Conservation (phyloP, 2,113 vertebrate species). For the Smithornis capensis region DNA sequence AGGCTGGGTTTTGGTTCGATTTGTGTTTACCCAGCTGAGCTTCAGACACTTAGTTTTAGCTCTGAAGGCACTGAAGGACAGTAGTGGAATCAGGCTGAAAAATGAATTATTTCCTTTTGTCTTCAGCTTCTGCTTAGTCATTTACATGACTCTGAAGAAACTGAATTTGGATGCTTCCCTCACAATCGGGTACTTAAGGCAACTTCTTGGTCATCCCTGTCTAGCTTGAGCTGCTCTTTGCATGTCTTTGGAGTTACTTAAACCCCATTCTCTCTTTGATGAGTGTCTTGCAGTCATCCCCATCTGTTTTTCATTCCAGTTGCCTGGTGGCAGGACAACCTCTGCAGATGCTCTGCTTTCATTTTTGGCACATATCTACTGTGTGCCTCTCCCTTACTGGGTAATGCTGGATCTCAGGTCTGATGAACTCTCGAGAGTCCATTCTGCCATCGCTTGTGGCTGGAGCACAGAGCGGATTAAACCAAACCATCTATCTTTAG, state of each 20-base stretch:
- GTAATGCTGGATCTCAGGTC: background rate
- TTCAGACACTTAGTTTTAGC: background rate
- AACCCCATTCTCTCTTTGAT: background rate
- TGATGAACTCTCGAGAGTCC: background rate
- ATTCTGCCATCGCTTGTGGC: background rate
- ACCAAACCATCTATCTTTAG: background rate
- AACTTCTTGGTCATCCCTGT: background rate
- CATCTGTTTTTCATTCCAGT: background rate
- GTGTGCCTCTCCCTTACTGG: background rate
- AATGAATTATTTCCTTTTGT: constrained; percentile 30
- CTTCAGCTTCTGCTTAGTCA: background rate
- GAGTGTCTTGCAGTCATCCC: background rate
- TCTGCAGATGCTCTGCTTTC: background rate
- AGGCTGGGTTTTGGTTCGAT: background rate
- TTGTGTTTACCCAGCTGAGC: background rate
- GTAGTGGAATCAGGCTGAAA: background rate
- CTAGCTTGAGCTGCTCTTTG: background rate
- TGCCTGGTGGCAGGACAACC: background rate
- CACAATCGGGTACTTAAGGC: background rate
- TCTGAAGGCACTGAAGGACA: background rate
- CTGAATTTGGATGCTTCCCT: background rate
- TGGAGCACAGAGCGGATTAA: background rate
- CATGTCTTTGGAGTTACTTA: background rate
- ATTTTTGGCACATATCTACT: background rate
- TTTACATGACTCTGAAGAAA: background rate